phyloP scores from a whole-genome alignment of 2,113 vertebrate genomes.

The Verasper variegatus region DNA sequence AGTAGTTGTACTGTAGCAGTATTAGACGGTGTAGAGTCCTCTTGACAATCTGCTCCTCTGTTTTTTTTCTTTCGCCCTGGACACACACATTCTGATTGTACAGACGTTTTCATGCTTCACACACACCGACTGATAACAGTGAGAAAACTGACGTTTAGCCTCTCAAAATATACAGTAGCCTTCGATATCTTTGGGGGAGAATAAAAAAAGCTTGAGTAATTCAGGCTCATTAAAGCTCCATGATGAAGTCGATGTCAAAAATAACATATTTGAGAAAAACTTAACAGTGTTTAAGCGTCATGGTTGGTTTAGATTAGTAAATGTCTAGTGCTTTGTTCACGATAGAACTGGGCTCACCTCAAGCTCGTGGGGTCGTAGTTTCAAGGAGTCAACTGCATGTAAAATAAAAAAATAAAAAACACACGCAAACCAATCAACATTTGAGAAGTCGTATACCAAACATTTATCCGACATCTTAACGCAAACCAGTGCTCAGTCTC shows the following conservation, averaged over 20 bases:
- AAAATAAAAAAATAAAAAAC: constrained; percentile 27
- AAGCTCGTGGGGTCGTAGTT: constrained; percentile 52
- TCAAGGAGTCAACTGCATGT: constrained; percentile 66
- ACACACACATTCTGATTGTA: constrained; percentile 59
- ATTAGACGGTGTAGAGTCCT: constrained; percentile 47
- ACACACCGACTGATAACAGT: constrained; percentile 33
- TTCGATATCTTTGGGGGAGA: constrained; percentile 54
- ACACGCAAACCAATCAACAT: constrained; percentile 45
- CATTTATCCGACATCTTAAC: constrained; percentile 59
- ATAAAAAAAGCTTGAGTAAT: constrained; percentile 59
- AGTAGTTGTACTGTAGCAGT: constrained; percentile 69
- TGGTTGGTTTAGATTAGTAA: constrained; percentile 75
- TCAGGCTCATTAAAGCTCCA: constrained; percentile 58
- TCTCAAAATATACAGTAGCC: constrained; percentile 56
- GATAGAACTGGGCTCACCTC: constrained; percentile 68
- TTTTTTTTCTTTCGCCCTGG: constrained; percentile 23
- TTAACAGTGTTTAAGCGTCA: constrained; percentile 65
- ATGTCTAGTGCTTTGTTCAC: constrained; percentile 72
- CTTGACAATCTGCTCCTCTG: constrained; percentile 44
- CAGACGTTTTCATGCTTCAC: constrained; percentile 57
- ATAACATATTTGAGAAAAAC: constrained; percentile 64
- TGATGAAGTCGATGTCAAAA: constrained; percentile 66
- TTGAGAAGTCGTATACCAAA: constrained; percentile 64
- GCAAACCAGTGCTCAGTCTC: constrained; percentile 65
- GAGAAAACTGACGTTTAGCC: constrained; percentile 50